Conservation (phyloP, 2,113 vertebrate species). For the Saguinus midas region DNA sequence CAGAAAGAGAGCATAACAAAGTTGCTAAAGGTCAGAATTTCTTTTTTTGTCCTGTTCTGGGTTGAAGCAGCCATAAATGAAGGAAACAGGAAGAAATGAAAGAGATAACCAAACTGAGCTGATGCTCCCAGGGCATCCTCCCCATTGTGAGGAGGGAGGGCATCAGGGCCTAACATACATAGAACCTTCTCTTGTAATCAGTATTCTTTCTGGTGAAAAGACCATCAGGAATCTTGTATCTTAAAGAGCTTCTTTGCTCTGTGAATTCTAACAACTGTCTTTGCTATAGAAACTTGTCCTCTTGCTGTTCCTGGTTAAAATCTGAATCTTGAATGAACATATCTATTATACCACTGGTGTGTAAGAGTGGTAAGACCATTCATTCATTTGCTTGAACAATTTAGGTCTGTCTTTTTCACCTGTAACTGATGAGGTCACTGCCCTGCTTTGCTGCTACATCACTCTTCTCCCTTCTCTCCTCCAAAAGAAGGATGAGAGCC, state of each 20-base stretch:
- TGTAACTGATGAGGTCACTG: background rate
- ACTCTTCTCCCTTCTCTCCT: background rate
- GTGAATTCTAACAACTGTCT: background rate
- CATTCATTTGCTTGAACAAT: background rate
- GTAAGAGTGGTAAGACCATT: background rate
- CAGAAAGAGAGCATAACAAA: background rate
- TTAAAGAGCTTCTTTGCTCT: slow-evolving; percentile 41
- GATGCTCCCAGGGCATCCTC: background rate
- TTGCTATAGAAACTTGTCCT: background rate
- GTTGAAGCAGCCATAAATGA: background rate
- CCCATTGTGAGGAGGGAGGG: background rate
- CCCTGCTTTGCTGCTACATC: background rate
- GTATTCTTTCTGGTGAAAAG: slow-evolving; percentile 26
- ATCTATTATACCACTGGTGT: background rate
- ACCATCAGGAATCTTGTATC: slow-evolving; percentile 34
- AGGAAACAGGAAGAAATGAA: background rate
- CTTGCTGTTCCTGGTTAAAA: slow-evolving; percentile 14
- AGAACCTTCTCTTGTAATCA: background rate
- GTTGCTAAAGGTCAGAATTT: background rate
- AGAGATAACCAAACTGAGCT: too few relatives aligned
- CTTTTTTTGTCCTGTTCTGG: background rate
- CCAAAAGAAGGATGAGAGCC: background rate
- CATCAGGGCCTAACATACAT: background rate
- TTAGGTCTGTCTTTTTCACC: background rate
- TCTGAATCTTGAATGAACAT: background rate